Evolutionary conservation across 2,888 invertebrate species (phyloP).

Genomic region (Agrotis puta): DNA sequence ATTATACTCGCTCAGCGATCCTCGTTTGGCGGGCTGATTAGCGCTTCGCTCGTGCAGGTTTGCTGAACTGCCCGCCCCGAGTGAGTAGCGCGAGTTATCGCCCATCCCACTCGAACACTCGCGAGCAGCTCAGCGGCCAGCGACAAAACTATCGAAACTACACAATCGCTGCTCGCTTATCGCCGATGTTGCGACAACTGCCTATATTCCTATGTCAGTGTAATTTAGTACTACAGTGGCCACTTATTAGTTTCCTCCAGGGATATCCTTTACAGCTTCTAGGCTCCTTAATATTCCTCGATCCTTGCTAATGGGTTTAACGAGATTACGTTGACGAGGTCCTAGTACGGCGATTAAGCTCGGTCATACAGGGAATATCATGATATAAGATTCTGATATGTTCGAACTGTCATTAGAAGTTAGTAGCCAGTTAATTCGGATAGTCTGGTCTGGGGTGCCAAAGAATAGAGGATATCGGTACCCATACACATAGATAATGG

Average conservation of each 20-base stretch:
- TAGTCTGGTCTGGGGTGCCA: not conserved
- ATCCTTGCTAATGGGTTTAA: slow-evolving; percentile 7
- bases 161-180: too few species aligned
- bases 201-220: not conserved
- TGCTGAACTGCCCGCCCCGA: too few species aligned
- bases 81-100: too few species aligned
- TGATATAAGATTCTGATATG: not conserved
- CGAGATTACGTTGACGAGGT: slow-evolving; percentile 10
- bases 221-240: not conserved
- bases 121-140: too few species aligned
- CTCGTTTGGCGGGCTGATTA: too few species aligned
- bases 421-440: not conserved
- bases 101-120: too few species aligned
- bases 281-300: slow-evolving; percentile 1
- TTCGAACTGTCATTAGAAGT: not conserved
- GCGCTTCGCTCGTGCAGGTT: too few species aligned
- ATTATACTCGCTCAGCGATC: too few species aligned
- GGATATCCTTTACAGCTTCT: slow-evolving; percentile 1
- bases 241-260: not conserved
- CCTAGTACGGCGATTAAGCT: slow-evolving; percentile 6
- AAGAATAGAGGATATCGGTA: too few species aligned
- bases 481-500: too few species aligned
- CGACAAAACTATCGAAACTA: too few species aligned
- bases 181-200: too few species aligned
- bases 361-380: not conserved